phyloP scores from a whole-genome alignment of 2,888 invertebrate genomes.

The Rhamnusium bicolor region DNA sequence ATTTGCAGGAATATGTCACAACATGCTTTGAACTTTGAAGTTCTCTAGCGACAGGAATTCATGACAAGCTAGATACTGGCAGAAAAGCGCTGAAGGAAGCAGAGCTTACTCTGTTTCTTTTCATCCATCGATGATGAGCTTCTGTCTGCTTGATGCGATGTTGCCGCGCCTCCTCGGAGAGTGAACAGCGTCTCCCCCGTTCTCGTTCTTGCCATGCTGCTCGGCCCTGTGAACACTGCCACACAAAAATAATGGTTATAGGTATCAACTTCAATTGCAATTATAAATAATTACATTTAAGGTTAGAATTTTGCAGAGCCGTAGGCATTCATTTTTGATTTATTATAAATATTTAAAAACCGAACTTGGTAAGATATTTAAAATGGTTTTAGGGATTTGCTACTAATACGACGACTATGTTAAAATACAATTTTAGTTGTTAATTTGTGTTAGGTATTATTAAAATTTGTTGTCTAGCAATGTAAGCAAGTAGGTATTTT shows the following conservation, averaged over 20 bases:
- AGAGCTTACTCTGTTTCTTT: slow-evolving; percentile 85
- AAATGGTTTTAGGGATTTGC: too few relatives aligned
- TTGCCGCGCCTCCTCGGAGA: slow-evolving; percentile 79
- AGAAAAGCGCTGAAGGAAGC: not conserved
- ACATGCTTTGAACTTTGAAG: slow-evolving; percentile 27
- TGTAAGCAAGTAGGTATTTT: too few relatives aligned
- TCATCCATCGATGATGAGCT: slow-evolving; percentile 86
- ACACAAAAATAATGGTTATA: slow-evolving; percentile 33
- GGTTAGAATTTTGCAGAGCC: too few relatives aligned
- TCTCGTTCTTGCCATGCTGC: slow-evolving; percentile 86
- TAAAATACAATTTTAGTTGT: too few relatives aligned
- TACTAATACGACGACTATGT: too few relatives aligned
- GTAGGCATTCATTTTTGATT: too few relatives aligned
- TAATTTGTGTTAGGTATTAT: too few relatives aligned
- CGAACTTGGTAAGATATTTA: too few relatives aligned
- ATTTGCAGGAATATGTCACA: slow-evolving; percentile 29
- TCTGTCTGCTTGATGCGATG: slow-evolving; percentile 77
- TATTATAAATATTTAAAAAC: too few relatives aligned
- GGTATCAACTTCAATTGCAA: not conserved
- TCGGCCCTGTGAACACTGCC: slow-evolving; percentile 86
- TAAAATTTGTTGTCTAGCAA: too few relatives aligned
- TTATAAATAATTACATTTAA: not conserved
- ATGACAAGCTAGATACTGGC: slow-evolving; percentile 22
- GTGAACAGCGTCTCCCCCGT: slow-evolving; percentile 77
- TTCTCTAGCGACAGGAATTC: not conserved